These are phyloP conservation scores for Papilio polytes DNA, from an alignment of 1,140 invertebrate genomes.

Conservation along the genomic window DNA sequence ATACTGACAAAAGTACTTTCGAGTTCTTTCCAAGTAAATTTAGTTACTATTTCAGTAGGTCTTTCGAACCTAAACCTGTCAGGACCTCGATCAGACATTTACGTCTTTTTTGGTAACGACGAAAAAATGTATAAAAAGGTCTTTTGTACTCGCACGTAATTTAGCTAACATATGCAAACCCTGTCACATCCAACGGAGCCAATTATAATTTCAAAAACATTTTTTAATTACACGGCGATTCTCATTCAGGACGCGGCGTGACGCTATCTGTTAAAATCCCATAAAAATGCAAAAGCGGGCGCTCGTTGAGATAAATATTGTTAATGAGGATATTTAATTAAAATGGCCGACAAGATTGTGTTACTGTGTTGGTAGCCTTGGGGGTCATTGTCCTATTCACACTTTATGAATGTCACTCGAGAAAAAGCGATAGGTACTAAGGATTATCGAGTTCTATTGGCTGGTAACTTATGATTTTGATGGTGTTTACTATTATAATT, in stretches of 20 bases:
- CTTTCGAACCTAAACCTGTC: neutral
- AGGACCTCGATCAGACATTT: neutral
- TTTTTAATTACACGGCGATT: conserved; percentile 47
- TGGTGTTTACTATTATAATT: too few species aligned
- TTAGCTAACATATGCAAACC: conserved; percentile 17
- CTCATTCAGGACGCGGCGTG: conserved; percentile 46
- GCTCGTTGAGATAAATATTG: conserved; percentile 69
- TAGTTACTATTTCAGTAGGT: too few species aligned
- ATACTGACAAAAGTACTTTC: neutral
- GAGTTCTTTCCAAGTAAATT: too few species aligned
- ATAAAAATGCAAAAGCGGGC: conserved; percentile 68
- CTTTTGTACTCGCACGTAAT: neutral
- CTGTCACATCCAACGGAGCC: conserved; percentile 25
- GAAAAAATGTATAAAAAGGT: neutral
- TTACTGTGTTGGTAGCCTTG: too few species aligned
- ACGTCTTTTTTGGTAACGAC: neutral
- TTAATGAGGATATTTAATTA: conserved; percentile 76
- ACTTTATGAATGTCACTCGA: too few species aligned
- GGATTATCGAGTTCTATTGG: too few species aligned
- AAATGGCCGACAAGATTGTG: conserved; percentile 60
- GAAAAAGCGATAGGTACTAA: too few species aligned
- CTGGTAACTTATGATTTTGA: too few species aligned
- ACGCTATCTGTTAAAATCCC: conserved; percentile 57
- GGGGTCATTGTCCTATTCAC: too few species aligned
- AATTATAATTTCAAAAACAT: conserved; percentile 52